phyloP scores from a whole-genome alignment of 2,888 invertebrate species.

The Notodonta dromedarius region DNA sequence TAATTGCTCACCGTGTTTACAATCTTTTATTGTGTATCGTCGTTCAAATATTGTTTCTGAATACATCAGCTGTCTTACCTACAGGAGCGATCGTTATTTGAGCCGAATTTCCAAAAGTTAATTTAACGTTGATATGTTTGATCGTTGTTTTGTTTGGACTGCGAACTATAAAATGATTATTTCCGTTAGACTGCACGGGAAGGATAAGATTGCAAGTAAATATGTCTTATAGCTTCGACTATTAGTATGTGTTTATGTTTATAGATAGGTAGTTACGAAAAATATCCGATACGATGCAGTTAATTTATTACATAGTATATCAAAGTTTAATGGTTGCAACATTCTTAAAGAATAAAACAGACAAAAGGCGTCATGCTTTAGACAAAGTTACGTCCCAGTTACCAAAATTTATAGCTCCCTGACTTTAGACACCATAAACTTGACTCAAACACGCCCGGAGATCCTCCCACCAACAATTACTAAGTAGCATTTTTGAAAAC shows the following conservation, averaged over 20 bases:
- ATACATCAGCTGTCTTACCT: constrained; percentile 78
- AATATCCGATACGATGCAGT: neutral
- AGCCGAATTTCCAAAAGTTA: constrained; percentile 63
- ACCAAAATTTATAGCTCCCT: constrained; percentile 40
- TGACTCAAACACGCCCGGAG: constrained; percentile 65
- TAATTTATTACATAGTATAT: constrained; percentile 5
- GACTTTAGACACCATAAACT: constrained; percentile 53
- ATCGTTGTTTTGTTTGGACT: constrained; percentile 49
- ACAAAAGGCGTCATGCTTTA: constrained; percentile 26
- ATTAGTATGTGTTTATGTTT: neutral
- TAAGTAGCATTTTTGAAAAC: constrained; percentile 46
- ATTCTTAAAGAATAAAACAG: constrained; percentile 22
- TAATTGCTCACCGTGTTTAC: constrained; percentile 82
- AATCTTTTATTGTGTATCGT: constrained; percentile 81
- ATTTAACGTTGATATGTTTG: constrained; percentile 68
- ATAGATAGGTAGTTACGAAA: neutral
- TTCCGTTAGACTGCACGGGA: constrained; percentile 29
- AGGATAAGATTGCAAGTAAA: constrained; percentile 12
- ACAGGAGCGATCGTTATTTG: constrained; percentile 71
- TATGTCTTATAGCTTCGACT: neutral
- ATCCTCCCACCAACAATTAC: constrained; percentile 66
- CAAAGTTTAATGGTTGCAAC: constrained; percentile 18
- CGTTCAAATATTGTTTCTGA: constrained; percentile 79
- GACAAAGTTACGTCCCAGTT: constrained; percentile 37
- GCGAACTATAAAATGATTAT: constrained; percentile 26